These are phyloP conservation scores for Drosophila nasuta DNA, from an alignment of 1,140 invertebrate species.

Conservation along the genomic window DNA sequence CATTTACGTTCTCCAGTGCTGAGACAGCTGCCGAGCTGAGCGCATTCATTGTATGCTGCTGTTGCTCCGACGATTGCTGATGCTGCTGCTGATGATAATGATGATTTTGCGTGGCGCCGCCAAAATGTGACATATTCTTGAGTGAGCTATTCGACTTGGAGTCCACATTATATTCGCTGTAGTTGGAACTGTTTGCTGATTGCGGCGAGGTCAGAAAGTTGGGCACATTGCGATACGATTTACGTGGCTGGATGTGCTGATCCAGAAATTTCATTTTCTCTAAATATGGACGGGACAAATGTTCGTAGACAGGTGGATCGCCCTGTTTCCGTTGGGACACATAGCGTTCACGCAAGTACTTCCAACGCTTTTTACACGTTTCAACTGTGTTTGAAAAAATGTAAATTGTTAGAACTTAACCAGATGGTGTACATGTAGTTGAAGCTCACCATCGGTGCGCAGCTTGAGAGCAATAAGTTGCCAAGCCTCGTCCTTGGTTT, in stretches of 20 bases:
- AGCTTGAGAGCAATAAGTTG: constrained; percentile 75
- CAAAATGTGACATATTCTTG: constrained; percentile 72
- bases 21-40: constrained; percentile 66
- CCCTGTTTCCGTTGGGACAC: constrained; percentile 82
- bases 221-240: constrained; percentile 81
- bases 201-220: constrained; percentile 81
- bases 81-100: constrained; percentile 74
- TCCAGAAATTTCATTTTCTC: constrained; percentile 85
- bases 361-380: constrained; percentile 84
- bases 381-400: constrained; percentile 62
- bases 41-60: constrained; percentile 75
- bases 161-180: constrained; percentile 81
- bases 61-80: constrained; percentile 44
- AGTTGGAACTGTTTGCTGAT: constrained; percentile 77
- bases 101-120: constrained; percentile 52
- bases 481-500: constrained; percentile 84
- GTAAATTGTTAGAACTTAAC: background rate
- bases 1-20: constrained; percentile 69
- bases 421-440: constrained; percentile 9
- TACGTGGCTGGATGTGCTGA: constrained; percentile 81
- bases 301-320: constrained; percentile 81
- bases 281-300: constrained; percentile 80
- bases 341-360: constrained; percentile 83
- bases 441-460: constrained; percentile 76
- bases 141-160: constrained; percentile 79